Conservation (phyloP, 2,113 vertebrate genomes). For the Columbina picui region DNA sequence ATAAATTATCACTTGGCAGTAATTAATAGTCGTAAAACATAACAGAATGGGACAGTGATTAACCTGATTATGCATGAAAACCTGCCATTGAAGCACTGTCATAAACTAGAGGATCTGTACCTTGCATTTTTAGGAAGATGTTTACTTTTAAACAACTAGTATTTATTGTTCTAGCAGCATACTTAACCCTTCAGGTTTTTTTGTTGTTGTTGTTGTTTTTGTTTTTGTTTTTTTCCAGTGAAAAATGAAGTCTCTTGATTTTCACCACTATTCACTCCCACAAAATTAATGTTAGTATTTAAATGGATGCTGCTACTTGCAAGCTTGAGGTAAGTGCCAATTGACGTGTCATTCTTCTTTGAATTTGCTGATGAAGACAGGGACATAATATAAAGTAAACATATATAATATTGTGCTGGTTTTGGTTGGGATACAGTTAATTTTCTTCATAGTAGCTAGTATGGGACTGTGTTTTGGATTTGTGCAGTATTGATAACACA, state of each 20-base stretch:
- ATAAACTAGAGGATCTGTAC: background rate
- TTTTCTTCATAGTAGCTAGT: too few relatives aligned
- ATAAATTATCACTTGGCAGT: background rate
- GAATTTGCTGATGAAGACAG: background rate
- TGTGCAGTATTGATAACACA: too few relatives aligned
- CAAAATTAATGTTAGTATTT: background rate
- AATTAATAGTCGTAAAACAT: slow-evolving; percentile 13
- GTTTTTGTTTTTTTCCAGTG: background rate
- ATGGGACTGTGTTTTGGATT: too few relatives aligned
- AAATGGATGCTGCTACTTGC: background rate
- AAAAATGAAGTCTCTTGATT: background rate
- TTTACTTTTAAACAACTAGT: background rate
- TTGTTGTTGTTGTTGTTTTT: too few relatives aligned
- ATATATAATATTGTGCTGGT: background rate
- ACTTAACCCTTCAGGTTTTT: background rate
- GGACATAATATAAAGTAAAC: background rate
- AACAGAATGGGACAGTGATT: background rate
- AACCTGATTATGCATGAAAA: slow-evolving; percentile 26
- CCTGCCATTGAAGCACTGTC: background rate
- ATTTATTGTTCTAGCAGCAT: background rate
- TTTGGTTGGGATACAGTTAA: too few relatives aligned
- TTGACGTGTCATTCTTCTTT: background rate
- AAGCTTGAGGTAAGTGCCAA: background rate
- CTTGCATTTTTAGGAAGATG: background rate
- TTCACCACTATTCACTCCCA: background rate